Percentiles rank a stretch among this genome's conserved stretches.
Evolutionary conservation across 2,888 invertebrate genomes (phyloP).

Genomic region (Caenorhabditis uteleia): DNA sequence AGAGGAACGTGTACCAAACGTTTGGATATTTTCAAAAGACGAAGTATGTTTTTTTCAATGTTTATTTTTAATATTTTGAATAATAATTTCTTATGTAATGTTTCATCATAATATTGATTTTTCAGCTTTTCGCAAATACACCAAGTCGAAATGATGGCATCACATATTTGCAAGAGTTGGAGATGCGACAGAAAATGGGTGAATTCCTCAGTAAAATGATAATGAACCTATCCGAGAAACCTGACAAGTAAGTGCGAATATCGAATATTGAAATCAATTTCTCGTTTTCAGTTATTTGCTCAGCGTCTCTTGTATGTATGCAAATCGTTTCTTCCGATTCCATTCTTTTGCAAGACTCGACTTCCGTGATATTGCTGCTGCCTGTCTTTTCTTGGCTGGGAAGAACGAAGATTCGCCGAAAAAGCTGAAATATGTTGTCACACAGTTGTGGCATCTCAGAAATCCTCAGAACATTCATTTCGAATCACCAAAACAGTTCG

Average conservation of each 20-base stretch:
- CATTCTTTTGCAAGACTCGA: conserved; percentile 94
- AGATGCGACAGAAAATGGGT: conserved; percentile 93
- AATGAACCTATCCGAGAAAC: conserved; percentile 75
- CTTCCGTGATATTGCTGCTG: conserved; percentile 82
- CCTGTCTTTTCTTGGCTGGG: conserved; percentile 92
- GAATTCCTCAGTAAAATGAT: conserved; percentile 99
- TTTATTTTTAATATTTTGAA: background rate
- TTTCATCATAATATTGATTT: conserved; percentile 13
- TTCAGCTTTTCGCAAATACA: too few species aligned
- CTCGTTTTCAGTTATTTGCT: too few species aligned
- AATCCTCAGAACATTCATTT: conserved; percentile 73
- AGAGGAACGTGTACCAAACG: too few species aligned
- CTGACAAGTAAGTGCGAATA: conserved; percentile 75
- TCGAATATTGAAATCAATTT: too few species aligned
- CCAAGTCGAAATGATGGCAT: conserved; percentile 69
- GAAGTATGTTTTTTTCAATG: conserved; percentile 45
- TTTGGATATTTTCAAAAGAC: conserved; percentile 56
- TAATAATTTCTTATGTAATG: background rate
- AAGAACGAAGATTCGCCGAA: conserved; percentile 98
- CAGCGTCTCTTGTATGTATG: too few species aligned
- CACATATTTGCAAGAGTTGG: conserved; percentile 85
- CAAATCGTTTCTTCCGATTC: conserved; percentile 98
- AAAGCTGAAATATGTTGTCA: conserved; percentile 95
- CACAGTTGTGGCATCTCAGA: conserved; percentile 86
- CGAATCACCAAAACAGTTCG: conserved; percentile 73